These are phyloP conservation scores for Bubo bubo DNA, from an alignment of 2,113 vertebrate genomes.

Conservation along the genomic window DNA sequence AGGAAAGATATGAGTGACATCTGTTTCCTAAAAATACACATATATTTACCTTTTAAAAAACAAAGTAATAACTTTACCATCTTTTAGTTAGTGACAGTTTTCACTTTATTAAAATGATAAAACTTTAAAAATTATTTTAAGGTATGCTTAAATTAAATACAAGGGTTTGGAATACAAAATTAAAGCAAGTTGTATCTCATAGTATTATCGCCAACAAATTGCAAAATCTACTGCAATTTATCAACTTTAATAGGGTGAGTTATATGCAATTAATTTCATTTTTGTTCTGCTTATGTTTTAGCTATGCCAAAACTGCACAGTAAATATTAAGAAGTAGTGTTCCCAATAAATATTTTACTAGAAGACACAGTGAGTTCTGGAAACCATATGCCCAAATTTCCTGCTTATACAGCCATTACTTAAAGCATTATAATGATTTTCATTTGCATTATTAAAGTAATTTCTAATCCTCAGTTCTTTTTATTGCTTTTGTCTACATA, in stretches of 20 bases:
- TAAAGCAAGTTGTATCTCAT: not conserved
- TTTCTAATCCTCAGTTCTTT: constrained; percentile 18
- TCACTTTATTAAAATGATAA: constrained; percentile 30
- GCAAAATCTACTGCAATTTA: not conserved
- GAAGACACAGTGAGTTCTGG: constrained; percentile 21
- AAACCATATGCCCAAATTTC: constrained; percentile 32
- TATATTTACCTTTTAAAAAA: constrained; percentile 57
- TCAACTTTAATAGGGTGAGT: constrained; percentile 17
- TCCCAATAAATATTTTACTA: constrained; percentile 61
- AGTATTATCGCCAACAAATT: not conserved
- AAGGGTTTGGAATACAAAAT: not conserved
- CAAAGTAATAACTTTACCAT: constrained; percentile 35
- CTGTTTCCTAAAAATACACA: constrained; percentile 71
- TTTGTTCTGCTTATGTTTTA: constrained; percentile 32
- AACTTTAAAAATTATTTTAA: constrained; percentile 18
- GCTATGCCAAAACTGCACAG: not conserved
- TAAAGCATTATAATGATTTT: constrained; percentile 38
- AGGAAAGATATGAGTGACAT: constrained; percentile 73
- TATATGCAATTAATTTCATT: constrained; percentile 48
- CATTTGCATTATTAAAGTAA: constrained; percentile 46
- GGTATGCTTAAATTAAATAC: not conserved
- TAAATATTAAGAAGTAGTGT: constrained; percentile 51
- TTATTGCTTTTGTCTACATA: not conserved
- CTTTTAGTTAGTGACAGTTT: not conserved
- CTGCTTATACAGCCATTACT: not conserved